Evolutionary conservation across 2,113 vertebrate species (phyloP).

Genomic region (Petrocephalus zakoni): DNA sequence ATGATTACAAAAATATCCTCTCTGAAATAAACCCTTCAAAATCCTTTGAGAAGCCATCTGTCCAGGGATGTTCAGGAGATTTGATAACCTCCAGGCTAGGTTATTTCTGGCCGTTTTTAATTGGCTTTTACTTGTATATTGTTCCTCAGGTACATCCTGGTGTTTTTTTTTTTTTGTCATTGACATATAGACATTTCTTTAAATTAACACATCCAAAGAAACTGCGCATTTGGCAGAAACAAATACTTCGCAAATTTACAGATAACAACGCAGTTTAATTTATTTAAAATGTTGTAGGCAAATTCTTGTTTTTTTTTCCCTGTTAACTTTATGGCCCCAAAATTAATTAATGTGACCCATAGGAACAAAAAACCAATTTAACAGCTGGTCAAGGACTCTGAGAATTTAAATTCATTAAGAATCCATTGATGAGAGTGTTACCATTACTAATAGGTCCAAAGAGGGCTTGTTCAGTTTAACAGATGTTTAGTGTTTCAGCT

Average conservation of each 20-base stretch:
- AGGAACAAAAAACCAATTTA: constrained; percentile 3
- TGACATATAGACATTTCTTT: background rate
- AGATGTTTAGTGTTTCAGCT: background rate
- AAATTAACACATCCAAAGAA: constrained; percentile 1
- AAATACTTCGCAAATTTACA: background rate
- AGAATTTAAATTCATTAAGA: background rate
- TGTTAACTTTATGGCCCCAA: background rate
- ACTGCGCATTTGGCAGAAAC: background rate
- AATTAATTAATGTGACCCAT: background rate
- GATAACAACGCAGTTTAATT: background rate
- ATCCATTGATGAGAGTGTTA: background rate
- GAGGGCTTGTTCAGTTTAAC: constrained; percentile 8
- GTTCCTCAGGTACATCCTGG: constrained; percentile 6
- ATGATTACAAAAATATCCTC: constrained; percentile 20
- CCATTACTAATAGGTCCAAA: background rate
- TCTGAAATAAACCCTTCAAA: constrained; percentile 17
- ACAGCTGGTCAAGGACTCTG: background rate
- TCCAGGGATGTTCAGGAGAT: constrained; percentile 16
- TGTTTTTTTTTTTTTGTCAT: background rate
- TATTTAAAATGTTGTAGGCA: background rate
- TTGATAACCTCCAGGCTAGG: constrained; percentile 17
- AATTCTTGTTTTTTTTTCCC: background rate
- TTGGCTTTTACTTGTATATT: constrained; percentile 22
- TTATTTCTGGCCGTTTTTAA: constrained; percentile 32
- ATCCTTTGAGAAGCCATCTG: constrained; percentile 16